phyloP scores from a whole-genome alignment of 2,113 vertebrate species.

The Chaetodon auriga region DNA sequence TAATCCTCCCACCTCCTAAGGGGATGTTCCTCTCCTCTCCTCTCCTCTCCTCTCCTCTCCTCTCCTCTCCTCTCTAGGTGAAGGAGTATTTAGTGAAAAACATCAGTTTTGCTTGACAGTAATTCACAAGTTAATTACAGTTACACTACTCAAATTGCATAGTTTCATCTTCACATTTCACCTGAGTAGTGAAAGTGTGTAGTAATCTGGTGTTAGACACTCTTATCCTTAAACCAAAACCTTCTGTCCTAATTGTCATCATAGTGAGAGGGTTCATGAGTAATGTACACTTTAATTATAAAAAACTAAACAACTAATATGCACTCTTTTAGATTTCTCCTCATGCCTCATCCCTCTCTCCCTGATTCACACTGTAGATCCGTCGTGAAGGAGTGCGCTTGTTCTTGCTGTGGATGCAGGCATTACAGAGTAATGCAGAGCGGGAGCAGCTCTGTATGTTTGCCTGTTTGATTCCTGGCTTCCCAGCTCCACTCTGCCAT shows the following conservation, averaged over 20 bases:
- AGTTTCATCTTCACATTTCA: background rate
- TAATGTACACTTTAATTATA: background rate
- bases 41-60: too few species aligned
- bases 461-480: conserved; percentile 97
- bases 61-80: too few species aligned
- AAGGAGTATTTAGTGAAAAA: background rate
- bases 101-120: background rate
- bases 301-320: background rate
- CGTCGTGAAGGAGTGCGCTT: conserved; percentile 96
- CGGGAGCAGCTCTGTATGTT: conserved; percentile 97
- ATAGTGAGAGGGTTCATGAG: background rate
- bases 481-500: conserved; percentile 92
- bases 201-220: background rate
- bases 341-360: too few species aligned
- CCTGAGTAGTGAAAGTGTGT: background rate
- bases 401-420: conserved; percentile 98
- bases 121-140: background rate
- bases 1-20: background rate
- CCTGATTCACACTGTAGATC: conserved; percentile 85
- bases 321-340: background rate
- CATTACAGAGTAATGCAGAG: conserved; percentile 94
- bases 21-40: background rate
- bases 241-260: background rate
- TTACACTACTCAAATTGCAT: background rate
- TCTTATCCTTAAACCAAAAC: background rate